Conservation (phyloP, 1,140 invertebrate species). For the Drosophila seguyi region DNA sequence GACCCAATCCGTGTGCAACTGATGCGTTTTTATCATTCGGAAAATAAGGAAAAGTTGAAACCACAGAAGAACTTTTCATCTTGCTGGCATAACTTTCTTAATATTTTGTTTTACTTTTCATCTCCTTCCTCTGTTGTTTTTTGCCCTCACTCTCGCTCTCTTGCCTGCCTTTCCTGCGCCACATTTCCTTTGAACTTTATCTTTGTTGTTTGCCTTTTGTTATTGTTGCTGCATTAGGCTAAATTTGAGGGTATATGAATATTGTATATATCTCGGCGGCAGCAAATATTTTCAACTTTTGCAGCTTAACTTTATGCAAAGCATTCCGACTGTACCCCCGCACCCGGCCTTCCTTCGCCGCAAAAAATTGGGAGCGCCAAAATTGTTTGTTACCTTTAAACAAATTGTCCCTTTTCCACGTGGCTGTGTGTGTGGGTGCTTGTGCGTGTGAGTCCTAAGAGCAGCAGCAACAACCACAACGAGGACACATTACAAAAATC, state of each 20-base stretch:
- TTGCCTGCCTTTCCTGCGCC: slow-evolving; percentile 54
- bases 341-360: not conserved
- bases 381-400: slow-evolving; percentile 76
- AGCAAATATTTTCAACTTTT: slow-evolving; percentile 74
- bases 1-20: slow-evolving; percentile 16
- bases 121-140: slow-evolving; percentile 23
- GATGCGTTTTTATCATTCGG: slow-evolving; percentile 28
- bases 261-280: slow-evolving; percentile 42
- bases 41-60: slow-evolving; percentile 24
- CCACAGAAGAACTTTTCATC: slow-evolving; percentile 61
- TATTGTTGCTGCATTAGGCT: slow-evolving; percentile 61
- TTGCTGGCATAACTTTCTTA: slow-evolving; percentile 75
- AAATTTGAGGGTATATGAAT: slow-evolving; percentile 29
- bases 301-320: slow-evolving; percentile 72
- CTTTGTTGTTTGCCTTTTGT: slow-evolving; percentile 71
- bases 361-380: slow-evolving; percentile 56
- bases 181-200: slow-evolving; percentile 78
- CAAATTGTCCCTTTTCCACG: slow-evolving; percentile 69
- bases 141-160: slow-evolving; percentile 32
- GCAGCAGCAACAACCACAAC: slow-evolving; percentile 41
- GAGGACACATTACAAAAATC: slow-evolving; percentile 67
- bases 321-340: slow-evolving; percentile 36
- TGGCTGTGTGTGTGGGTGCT: slow-evolving; percentile 24
- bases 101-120: slow-evolving; percentile 68
- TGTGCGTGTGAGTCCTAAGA: slow-evolving; percentile 19